Percentiles rank a stretch among this genome's conserved stretches.
Conservation (phyloP, 2,113 vertebrate genomes). For the Beaufortia kweichowensis region DNA sequence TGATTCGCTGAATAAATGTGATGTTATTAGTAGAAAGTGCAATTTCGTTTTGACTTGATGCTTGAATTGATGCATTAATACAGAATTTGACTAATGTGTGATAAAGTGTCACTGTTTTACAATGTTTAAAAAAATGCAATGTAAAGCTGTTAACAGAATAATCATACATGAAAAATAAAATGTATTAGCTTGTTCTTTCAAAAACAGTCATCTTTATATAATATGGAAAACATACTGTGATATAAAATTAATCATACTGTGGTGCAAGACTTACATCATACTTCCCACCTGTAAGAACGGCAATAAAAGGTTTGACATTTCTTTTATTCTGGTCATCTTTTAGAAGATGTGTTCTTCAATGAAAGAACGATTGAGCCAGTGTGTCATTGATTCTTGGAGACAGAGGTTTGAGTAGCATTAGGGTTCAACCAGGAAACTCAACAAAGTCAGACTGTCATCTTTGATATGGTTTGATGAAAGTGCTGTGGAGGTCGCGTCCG, state of each 20-base stretch:
- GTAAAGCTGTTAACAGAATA: no score
- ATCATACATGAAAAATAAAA: no score
- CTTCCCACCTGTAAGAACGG: neutral
- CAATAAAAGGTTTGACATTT: conserved; percentile 12
- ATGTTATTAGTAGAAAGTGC: neutral
- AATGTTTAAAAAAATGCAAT: no score
- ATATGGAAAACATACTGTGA: no score
- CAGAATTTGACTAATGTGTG: no score
- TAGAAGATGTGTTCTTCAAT: neutral
- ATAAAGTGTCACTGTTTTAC: no score
- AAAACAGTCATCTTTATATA: no score
- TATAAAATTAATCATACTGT: no score
- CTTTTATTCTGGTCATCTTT: conserved; percentile 23
- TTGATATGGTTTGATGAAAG: conserved; percentile 52
- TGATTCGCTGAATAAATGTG: conserved; percentile 1
- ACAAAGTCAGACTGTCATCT: conserved; percentile 38
- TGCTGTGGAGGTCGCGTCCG: conserved; percentile 22
- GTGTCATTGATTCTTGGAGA: conserved; percentile 52
- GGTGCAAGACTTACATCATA: no score
- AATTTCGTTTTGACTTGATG: no score
- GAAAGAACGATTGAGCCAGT: neutral
- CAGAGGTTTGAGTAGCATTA: conserved; percentile 28
- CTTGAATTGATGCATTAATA: no score
- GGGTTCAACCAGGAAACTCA: conserved; percentile 41
- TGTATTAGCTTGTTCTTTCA: no score